Evolutionary conservation across 2,797 vertebrate genomes (phyloP).

Genomic region (Merluccius polli): DNA sequence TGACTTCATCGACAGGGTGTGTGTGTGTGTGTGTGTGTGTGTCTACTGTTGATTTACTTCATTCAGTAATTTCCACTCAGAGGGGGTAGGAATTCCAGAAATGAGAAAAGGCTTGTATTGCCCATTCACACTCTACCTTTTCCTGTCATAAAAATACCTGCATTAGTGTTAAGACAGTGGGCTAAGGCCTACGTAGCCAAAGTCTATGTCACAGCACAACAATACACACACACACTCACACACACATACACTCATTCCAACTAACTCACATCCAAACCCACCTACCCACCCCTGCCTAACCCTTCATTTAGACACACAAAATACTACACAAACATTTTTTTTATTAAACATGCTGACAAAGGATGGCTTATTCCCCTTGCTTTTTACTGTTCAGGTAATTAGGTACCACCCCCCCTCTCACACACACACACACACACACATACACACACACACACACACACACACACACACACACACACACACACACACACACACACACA

Average conservation of each 20-base stretch:
- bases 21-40: background rate
- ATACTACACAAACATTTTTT: background rate
- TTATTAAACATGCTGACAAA: background rate
- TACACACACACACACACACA: too few species aligned
- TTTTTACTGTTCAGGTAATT: background rate
- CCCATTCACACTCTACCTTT: conserved; percentile 37
- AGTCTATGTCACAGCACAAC: background rate
- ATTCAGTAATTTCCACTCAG: conserved; percentile 57
- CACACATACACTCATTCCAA: too few species aligned
- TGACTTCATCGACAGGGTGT: conserved; percentile 39
- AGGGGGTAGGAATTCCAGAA: conserved; percentile 67
- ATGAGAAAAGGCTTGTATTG: conserved; percentile 56
- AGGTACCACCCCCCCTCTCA: too few species aligned
- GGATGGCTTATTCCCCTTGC: background rate
- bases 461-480: too few species aligned
- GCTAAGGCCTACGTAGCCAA: background rate
- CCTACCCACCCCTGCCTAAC: background rate
- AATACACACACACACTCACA: background rate
- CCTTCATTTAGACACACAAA: background rate
- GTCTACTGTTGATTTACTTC: conserved; percentile 60
- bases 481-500: too few species aligned
- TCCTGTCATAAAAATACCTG: conserved; percentile 62
- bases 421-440: too few species aligned
- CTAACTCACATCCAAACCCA: background rate
- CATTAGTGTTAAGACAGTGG: conserved; percentile 30